Evolutionary conservation across 2,113 vertebrate genomes (phyloP), one percentile per base, ranked within the genome.

Genomic region (Menura novaehollandiae): DNA sequence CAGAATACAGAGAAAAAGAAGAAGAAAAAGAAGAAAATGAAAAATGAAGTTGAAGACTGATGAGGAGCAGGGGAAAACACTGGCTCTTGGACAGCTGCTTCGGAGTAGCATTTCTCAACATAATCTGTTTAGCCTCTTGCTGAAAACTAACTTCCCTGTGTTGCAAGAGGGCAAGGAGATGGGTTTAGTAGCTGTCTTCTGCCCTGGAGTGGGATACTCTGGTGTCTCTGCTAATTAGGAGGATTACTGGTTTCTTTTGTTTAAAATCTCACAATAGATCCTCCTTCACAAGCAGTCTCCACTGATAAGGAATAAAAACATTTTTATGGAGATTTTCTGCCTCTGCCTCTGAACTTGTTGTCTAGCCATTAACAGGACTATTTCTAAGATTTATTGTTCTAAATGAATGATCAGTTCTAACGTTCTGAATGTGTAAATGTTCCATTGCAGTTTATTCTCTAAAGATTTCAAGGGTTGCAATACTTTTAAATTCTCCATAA

Each of bases 1-100:
- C 95, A 99, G 98, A 97, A 98, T 55, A 76, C 98, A 97, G 98
- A 99, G 92, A 99, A 99, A 89, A 99, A 99, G 97, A 98, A 98
- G 97, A 98, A 98, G 93, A 98, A 98, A 77, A 98, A 98, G 84
- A 98, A 98, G 96, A 98, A 98, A 93, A 92, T 77, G 7, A 98
- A 97, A 97, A 28, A 81, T 35, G 96, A 97, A 24, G 39, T 23
- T 72, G 96, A 97, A 77, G 95, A 98, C 88, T 97, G 88, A 89
- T 56, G n/a, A 56, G 73, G 79, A 85, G 23, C 39, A 46, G 81
- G 13, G 44, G 49, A 15, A 44, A 71, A 37, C 4, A 9, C 1
- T 49, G 47, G 35, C 43, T 27, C 39, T 64, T 35, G 67, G 82
- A 91, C 88, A 77, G 53, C 56, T 72, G 79, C 23, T 55, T 63